These are phyloP conservation scores for Corythornis leucogaster DNA, from an alignment of 2,797 vertebrate genomes.

Conservation along the genomic window DNA sequence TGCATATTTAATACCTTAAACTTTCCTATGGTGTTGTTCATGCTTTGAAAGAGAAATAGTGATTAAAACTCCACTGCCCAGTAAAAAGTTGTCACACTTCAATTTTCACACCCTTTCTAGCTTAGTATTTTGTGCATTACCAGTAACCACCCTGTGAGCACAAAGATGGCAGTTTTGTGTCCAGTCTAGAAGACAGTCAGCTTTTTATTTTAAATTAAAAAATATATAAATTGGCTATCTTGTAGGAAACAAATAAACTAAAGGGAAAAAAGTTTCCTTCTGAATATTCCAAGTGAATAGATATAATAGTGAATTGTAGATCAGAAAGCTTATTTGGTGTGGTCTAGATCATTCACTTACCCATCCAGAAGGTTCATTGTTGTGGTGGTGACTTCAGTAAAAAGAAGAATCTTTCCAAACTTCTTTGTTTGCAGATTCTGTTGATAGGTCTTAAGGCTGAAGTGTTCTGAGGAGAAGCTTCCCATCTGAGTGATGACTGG, in stretches of 20 bases:
- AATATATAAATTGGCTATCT: not conserved
- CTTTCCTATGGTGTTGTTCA: not conserved
- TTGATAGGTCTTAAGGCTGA: conserved; percentile 83
- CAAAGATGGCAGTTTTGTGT: not conserved
- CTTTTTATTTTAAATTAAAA: not conserved
- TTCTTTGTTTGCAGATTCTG: conserved; percentile 82
- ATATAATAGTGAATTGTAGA: not conserved
- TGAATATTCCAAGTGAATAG: accelerated
- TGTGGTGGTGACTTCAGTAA: conserved; percentile 84
- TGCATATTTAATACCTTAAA: not conserved
- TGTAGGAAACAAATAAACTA: not conserved
- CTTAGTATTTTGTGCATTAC: not conserved
- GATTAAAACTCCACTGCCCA: not conserved
- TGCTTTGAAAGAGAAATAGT: not conserved
- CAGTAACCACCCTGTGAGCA: not conserved
- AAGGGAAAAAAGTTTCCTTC: not conserved
- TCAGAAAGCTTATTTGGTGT: accelerated
- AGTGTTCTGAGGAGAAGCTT: conserved; percentile 78
- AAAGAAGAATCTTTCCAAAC: conserved; percentile 87
- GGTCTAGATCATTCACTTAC: conserved; percentile 75
- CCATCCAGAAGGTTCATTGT: conserved; percentile 93
- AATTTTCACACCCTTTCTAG: not conserved
- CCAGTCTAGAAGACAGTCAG: not conserved
- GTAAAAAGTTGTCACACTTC: not conserved
- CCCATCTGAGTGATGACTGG: conserved; percentile 80